Evolutionary conservation across 2,797 vertebrate genomes (phyloP), one percentile per base, ranked within the genome.

Genomic region (Halcyon chelicuti): DNA sequence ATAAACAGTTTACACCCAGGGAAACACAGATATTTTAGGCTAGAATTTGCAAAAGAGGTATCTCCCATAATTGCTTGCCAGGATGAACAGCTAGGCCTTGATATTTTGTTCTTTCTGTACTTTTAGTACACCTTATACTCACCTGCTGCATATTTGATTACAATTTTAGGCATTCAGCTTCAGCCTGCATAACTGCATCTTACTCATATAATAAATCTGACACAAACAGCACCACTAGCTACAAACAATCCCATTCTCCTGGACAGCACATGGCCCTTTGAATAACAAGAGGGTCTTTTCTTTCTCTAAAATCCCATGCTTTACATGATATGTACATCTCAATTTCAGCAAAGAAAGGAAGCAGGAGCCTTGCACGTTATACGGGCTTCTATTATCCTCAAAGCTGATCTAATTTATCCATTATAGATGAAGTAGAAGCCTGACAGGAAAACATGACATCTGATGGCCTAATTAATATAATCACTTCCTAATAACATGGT

Each of bases 391-490:
- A 29, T 61, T 70, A 85, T 81, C 46, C 86, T 92, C 74, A 73
- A 78, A 90, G 55, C 6, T 73, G 58, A 79, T 95, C 55, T 85
- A 91, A 95, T 93, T 87, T 92, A 89, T 66, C 67, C 33, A 44
- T 63, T 76, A 66, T 79, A 89, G 84, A 73, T 55, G 39, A 87
- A 87, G 70, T 51, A 93, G 67, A 83, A 86, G 47, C 31, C 42
- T 79, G 37, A 71, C 72, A 95, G 58, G 72, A 85, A 66, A 94
- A 62, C 55, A 62, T 75, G 74, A 75, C 58, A 85, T 91, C 42
- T 92, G 55, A 89, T 79, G 26, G 19, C 70, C 55, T 91, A 93
- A 94, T 92, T 93, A 92, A 81, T 88, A 47, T 87, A 91, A 89
- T 85, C 29, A 33, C 63, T 93, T 91, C 42, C 46, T 93, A 91